phyloP scores from a whole-genome alignment of 2,113 vertebrate genomes.

The human region GRCh38 chr3:188895501-188896000 shows the following conservation, averaged over 20 bases:
- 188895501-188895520: too few relatives aligned
- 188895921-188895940: background rate
- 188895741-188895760: background rate
- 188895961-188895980: background rate
- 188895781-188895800: background rate
- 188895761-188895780: background rate
- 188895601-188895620: background rate
- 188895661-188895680: background rate
- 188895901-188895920: background rate
- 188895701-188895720: background rate
- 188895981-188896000: background rate
- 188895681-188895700: conserved; percentile 8
- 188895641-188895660: background rate
- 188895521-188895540: too few relatives aligned
- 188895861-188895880: conserved; percentile 8
- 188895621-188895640: background rate
- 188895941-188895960: background rate
- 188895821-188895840: background rate
- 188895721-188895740: background rate
- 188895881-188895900: background rate
- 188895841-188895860: conserved; percentile 15
- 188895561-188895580: background rate
- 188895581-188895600: background rate
- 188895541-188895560: too few relatives aligned
- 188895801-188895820: conserved; percentile 16